phyloP scores from a whole-genome alignment of 2,888 invertebrate genomes.

The Ypsolopha scabrella region DNA sequence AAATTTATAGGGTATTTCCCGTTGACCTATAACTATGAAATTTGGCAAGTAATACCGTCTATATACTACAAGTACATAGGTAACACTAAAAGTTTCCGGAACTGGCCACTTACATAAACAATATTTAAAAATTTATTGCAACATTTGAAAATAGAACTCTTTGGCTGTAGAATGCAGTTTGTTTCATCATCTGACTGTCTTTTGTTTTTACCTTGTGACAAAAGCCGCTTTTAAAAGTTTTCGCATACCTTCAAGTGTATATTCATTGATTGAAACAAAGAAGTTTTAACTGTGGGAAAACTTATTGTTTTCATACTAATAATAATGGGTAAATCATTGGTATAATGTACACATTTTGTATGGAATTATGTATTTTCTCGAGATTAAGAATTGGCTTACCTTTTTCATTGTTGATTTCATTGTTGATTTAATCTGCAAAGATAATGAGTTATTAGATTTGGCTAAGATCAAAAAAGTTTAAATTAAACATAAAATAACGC shows the following conservation, averaged over 20 bases:
- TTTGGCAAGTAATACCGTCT: no score
- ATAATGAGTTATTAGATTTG: background rate
- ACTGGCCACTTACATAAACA: no score
- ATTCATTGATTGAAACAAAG: background rate
- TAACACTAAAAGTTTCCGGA: no score
- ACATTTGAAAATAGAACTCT: no score
- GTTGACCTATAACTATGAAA: no score
- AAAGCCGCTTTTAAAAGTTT: background rate
- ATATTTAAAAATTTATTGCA: no score
- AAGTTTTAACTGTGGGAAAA: background rate
- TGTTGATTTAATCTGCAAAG: constrained; percentile 1
- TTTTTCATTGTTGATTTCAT: constrained; percentile 5
- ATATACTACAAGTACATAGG: no score
- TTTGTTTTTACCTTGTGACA: no score
- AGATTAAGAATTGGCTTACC: constrained; percentile 1
- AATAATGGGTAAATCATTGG: background rate
- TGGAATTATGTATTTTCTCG: background rate
- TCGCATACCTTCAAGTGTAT: background rate
- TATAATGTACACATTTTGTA: background rate
- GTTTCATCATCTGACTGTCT: no score
- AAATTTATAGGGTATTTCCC: no score
- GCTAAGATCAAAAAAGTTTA: background rate
- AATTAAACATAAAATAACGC: no score
- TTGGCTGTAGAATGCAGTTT: no score
- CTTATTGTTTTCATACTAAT: background rate